Evolutionary conservation across 2,888 invertebrate species (phyloP).

Genomic region (Sesia apiformis): DNA sequence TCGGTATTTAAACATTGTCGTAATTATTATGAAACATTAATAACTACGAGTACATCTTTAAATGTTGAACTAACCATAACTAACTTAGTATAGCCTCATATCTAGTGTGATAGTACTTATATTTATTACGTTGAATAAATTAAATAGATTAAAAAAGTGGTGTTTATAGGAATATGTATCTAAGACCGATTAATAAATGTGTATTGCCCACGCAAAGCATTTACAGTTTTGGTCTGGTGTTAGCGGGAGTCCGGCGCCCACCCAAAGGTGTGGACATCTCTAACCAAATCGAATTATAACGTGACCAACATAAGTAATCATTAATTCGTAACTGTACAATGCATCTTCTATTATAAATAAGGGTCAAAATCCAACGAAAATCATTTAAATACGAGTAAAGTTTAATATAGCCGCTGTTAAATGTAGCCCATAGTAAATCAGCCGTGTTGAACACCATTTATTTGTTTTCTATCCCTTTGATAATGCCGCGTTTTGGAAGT

Average conservation of each 20-base stretch:
- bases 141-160: slow-evolving; percentile 24
- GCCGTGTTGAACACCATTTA: slow-evolving; percentile 39
- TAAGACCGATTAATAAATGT: slow-evolving; percentile 55
- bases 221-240: slow-evolving; percentile 49
- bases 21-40: no score
- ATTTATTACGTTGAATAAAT: neutral
- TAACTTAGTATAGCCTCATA: no score
- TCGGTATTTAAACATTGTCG: no score
- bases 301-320: slow-evolving; percentile 20
- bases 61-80: no score
- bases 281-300: slow-evolving; percentile 61
- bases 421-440: slow-evolving; percentile 41
- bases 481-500: slow-evolving; percentile 23
- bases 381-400: slow-evolving; percentile 6
- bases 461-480: slow-evolving; percentile 42
- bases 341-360: slow-evolving; percentile 12
- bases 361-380: slow-evolving; percentile 17
- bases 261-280: slow-evolving; percentile 67
- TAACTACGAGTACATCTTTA: no score
- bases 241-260: slow-evolving; percentile 63
- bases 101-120: neutral
- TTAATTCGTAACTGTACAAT: neutral
- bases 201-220: slow-evolving; percentile 52
- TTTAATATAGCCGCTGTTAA: slow-evolving; percentile 20
- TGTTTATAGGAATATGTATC: slow-evolving; percentile 51